Base-by-base conservation (phyloP, 2,888 invertebrate genomes). In the Drosophila recens region DNA sequence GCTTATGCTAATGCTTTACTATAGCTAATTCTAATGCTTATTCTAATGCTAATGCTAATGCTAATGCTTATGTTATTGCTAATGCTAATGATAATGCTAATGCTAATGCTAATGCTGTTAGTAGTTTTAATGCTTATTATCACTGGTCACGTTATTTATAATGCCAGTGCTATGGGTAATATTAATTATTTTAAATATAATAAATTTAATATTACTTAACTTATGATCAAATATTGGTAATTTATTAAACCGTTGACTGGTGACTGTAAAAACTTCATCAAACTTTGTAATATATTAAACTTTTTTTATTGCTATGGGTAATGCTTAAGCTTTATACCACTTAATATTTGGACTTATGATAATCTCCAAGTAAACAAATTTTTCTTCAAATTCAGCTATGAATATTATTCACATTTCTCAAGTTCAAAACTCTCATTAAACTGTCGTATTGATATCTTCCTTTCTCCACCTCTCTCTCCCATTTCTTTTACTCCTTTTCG, bases 361-460 rank as follows among this genome's bases (percentile, higher is more conserved):
- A 13, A 45, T 23, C 10, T 10, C 1, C 4, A 15, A 33, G 15
- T 48, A 48, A 30, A 10, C 30, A 48, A 33, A 33, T 1, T 13
- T 3, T 4, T 27, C 15, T 4, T 30, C 27, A 13, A 13, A 8
- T 13, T 48, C 10, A 34, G 5, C 17, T 45, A n/a, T 15, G 9
- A 34, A n/a, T 17, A 40, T 27, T 38, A 23, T 23, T 6, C 46
- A 27, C 52, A 34, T 52, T 56, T 43, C 6, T 45, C 20, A 52
- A 43, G 1, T n/a, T 23, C 15, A 61, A 51, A 52, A 23, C 23
- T 42, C 20, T 34, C 42, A 67, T 67, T 52, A 67, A 67, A 67
- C 34, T 51, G 27, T 36, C 40, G 30, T 38, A 27, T 13, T 20
- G 27, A 6, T 38, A 33, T 42, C 23, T 52, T 27, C 5, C 17